Conservation (phyloP, 2,888 invertebrate genomes). For the Ametastegia equiseti region DNA sequence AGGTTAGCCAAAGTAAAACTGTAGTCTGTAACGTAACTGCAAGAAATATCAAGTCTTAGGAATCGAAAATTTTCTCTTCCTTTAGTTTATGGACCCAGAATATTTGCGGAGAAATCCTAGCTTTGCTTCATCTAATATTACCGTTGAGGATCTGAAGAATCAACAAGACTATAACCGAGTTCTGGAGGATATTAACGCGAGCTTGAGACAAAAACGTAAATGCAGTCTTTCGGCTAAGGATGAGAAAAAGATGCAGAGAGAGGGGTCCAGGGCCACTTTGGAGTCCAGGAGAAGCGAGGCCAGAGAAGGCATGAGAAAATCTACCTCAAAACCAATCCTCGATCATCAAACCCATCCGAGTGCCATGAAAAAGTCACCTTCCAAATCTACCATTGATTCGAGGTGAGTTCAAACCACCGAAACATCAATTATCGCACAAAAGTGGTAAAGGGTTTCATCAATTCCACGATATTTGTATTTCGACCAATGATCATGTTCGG, state of each 20-base stretch:
- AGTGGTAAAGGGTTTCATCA: too few species aligned
- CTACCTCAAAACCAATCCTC: constrained; percentile 56
- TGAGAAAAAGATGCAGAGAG: constrained; percentile 60
- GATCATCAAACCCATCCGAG: constrained; percentile 55
- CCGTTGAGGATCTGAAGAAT: constrained; percentile 57
- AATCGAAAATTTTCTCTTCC: background rate
- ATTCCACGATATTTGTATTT: too few species aligned
- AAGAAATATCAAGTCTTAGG: background rate
- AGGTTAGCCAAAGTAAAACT: constrained; percentile 55
- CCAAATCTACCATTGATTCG: constrained; percentile 64
- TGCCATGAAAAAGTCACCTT: constrained; percentile 62
- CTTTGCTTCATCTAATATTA: constrained; percentile 19
- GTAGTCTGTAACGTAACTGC: background rate
- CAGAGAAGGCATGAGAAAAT: constrained; percentile 58
- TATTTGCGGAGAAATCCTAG: constrained; percentile 53
- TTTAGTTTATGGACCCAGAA: constrained; percentile 55
- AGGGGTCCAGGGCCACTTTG: constrained; percentile 61
- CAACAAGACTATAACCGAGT: constrained; percentile 65
- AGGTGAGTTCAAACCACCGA: constrained; percentile 58
- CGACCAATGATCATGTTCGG: background rate
- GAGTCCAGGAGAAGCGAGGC: constrained; percentile 62
- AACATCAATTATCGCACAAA: background rate
- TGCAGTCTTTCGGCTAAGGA: constrained; percentile 57
- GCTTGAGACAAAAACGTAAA: constrained; percentile 60
- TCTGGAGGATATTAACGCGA: constrained; percentile 66